Evolutionary conservation across 2,888 invertebrate genomes (phyloP).

Genomic region (Nasonovia ribisnigri): DNA sequence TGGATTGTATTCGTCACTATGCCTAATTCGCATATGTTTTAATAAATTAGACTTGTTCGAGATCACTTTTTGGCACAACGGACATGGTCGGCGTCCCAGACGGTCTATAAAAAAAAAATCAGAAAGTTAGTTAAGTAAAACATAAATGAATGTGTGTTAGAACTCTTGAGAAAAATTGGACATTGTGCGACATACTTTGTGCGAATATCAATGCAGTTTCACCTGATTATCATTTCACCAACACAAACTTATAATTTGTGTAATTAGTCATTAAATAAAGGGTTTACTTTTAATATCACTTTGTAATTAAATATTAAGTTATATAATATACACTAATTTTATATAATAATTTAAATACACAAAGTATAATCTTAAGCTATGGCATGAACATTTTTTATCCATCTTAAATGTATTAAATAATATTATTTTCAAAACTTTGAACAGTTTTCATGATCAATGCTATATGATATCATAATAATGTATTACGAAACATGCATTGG

Average conservation of each 20-base stretch:
- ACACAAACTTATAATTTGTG: slow-evolving; percentile 45
- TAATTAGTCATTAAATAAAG: slow-evolving; percentile 9
- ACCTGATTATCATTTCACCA: slow-evolving; percentile 43
- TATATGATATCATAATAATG: neutral
- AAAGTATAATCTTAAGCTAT: neutral
- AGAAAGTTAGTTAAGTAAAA: neutral
- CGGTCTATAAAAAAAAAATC: slow-evolving; percentile 66
- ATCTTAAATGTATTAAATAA: neutral
- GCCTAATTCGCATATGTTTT: slow-evolving; percentile 70
- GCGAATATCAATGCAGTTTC: slow-evolving; percentile 39
- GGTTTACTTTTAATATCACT: neutral
- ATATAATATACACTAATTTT: neutral
- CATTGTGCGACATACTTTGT: slow-evolving; percentile 10
- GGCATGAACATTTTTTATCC: neutral
- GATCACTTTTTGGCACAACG: slow-evolving; percentile 70
- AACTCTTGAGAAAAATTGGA: neutral
- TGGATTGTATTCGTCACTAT: slow-evolving; percentile 69
- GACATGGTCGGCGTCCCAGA: slow-evolving; percentile 69
- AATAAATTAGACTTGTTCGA: slow-evolving; percentile 70
- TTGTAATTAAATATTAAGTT: neutral
- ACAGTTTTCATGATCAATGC: neutral
- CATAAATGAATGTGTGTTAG: too few relatives aligned
- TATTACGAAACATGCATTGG: neutral
- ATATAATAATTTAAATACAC: neutral
- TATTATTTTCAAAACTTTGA: neutral